Conservation (phyloP, 2,113 vertebrate species). For the Platycercus adscitus region DNA sequence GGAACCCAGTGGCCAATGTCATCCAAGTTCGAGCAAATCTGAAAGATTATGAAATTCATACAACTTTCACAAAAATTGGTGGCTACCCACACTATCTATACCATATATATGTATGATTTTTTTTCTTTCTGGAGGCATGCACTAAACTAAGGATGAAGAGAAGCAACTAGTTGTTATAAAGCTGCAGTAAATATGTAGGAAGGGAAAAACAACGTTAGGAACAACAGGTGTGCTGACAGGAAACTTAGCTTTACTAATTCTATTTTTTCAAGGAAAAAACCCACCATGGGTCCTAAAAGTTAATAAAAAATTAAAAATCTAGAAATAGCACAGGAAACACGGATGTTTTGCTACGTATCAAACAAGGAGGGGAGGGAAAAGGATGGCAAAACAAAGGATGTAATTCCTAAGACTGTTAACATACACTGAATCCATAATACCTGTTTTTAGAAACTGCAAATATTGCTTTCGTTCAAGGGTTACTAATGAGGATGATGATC, state of each 20-base stretch:
- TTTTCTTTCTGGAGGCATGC: not conserved
- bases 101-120: not conserved
- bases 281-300: not conserved
- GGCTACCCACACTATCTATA: not conserved
- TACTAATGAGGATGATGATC: not conserved
- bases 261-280: not conserved
- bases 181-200: not conserved
- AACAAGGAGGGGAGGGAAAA: not conserved
- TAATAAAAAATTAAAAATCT: not conserved
- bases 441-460: not conserved
- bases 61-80: not conserved
- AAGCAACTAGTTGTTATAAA: not conserved
- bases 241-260: not conserved
- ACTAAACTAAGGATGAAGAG: not conserved
- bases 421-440: not conserved
- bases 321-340: not conserved
- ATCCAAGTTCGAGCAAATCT: not conserved
- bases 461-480: not conserved
- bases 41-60: not conserved
- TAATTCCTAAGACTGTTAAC: not conserved
- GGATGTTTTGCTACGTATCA: not conserved
- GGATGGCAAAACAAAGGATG: not conserved
- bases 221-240: not conserved
- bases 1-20: not conserved
- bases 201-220: not conserved